Conservation (phyloP, 2,797 vertebrate species). For the Rhinatrema bivittatum region DNA sequence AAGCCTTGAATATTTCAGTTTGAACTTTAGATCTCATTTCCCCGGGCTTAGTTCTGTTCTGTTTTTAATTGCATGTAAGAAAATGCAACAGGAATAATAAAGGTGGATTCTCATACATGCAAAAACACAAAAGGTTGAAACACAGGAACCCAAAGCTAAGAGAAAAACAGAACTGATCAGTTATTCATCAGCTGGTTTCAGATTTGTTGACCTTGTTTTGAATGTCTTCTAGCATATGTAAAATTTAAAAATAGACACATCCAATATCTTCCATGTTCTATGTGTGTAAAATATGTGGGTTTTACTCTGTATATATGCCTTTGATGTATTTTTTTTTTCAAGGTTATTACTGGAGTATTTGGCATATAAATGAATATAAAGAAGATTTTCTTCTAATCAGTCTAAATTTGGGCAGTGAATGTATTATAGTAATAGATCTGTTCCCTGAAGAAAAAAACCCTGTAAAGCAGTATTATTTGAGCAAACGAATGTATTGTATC, state of each 20-base stretch:
- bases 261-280: conserved; percentile 41
- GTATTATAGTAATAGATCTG: conserved; percentile 17
- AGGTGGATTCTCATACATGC: conserved; percentile 39
- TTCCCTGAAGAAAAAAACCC: too few species aligned
- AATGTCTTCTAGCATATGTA: conserved; percentile 44
- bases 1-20: too few species aligned
- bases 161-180: conserved; percentile 1
- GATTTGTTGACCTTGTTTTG: conserved; percentile 41
- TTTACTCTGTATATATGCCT: conserved; percentile 40
- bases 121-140: conserved; percentile 16
- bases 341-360: conserved; percentile 33
- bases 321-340: conserved; percentile 38
- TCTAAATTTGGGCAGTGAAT: conserved; percentile 41
- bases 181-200: conserved; percentile 11
- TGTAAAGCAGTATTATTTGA: conserved; percentile 48
- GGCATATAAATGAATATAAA: conserved; percentile 31
- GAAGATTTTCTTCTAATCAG: conserved; percentile 36
- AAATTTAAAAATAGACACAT: conserved; percentile 46
- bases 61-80: conserved; percentile 44
- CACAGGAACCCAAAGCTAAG: conserved; percentile 20
- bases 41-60: conserved; percentile 14
- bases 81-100: conserved; percentile 33
- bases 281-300: conserved; percentile 30
- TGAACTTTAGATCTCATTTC: too few species aligned
- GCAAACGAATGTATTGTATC: conserved; percentile 43